phyloP scores from a whole-genome alignment of 2,888 invertebrate genomes.

The Drosophila algonquin region DNA sequence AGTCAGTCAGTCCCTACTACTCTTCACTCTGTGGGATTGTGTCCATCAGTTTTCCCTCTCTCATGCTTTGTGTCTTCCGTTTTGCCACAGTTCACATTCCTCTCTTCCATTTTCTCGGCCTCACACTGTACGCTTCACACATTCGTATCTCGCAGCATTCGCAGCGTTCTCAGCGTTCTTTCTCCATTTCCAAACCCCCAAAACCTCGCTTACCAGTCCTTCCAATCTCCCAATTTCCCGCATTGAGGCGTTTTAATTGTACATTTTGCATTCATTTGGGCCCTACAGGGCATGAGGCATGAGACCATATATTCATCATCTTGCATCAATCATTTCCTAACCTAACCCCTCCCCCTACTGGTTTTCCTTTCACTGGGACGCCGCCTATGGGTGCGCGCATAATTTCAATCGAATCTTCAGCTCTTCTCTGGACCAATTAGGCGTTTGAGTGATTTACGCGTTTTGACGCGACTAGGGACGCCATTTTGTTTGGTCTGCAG shows the following conservation, averaged over 20 bases:
- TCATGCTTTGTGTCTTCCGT: too few relatives aligned
- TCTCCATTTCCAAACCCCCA: too few relatives aligned
- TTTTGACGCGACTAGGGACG: constrained; percentile 30
- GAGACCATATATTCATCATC: constrained; percentile 8
- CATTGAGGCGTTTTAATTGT: constrained; percentile 65
- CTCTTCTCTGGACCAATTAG: constrained; percentile 26
- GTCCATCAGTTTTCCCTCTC: background rate
- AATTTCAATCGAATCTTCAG: background rate
- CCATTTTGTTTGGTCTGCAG: constrained; percentile 64
- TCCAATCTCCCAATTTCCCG: background rate
- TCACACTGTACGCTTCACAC: too few relatives aligned
- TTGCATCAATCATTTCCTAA: background rate
- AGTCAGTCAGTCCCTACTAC: constrained; percentile 18
- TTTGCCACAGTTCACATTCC: background rate
- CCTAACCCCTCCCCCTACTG: background rate
- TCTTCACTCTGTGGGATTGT: background rate
- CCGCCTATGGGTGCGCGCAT: background rate
- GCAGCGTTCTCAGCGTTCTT: too few relatives aligned
- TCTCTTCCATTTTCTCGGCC: too few relatives aligned
- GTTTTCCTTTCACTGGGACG: too few relatives aligned
- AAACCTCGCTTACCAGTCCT: too few relatives aligned
- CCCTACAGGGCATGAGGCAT: constrained; percentile 2
- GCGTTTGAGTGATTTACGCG: constrained; percentile 68
- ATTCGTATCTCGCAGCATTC: too few relatives aligned
- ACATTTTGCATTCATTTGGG: constrained; percentile 67